Base-by-base conservation (phyloP, 2,797 vertebrate species). In the Vireo griseus region DNA sequence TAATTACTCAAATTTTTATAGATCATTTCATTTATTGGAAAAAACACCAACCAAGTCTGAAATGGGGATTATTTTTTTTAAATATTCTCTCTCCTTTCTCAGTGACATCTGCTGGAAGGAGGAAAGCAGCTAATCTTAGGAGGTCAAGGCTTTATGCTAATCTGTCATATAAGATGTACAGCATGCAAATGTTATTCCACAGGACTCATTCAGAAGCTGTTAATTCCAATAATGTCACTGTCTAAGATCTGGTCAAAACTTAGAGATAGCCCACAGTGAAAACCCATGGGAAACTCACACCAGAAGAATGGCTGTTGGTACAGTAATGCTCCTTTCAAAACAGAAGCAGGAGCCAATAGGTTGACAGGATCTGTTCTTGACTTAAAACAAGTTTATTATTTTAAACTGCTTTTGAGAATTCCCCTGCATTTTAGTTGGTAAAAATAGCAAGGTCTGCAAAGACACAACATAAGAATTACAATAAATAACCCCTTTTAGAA, bases 381-480 rank as follows among this genome's bases (percentile, higher is more conserved):
- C 84, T 89, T 75, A 69, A 78, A 44, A 89, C 47, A 93, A 96
- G 92, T 88, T 96, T 96, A 84, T 96, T 96, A 95, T 96, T 95
- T 90, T 89, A 94, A 96, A 83, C 66, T 62, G 40, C 69, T 92
- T 96, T 94, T 78, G 73, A 95, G 69, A 96, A 73, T 86, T 94
- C 69, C 75, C 71, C 58, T 78, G 21, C 13, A 1, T 78, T 95
- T 95, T 42, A 51, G 33, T 62, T 78, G 29, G 82, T 94, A 96
- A 95, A 96, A 95, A 96, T 86, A 94, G 89, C 69, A 81, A 90
- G 66, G 51, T 66, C 72, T 88, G 66, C 51, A 91, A 93, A 96
- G 89, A 91, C 82, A 91, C 48, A 75, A 94, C 72, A 50, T 42
- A 93, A 28, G 58, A 90, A 69, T 63, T 86, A 94, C 62, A 94